Evolutionary conservation across 2,113 vertebrate genomes (phyloP).

Genomic region (Oncorhynchus mykiss): DNA sequence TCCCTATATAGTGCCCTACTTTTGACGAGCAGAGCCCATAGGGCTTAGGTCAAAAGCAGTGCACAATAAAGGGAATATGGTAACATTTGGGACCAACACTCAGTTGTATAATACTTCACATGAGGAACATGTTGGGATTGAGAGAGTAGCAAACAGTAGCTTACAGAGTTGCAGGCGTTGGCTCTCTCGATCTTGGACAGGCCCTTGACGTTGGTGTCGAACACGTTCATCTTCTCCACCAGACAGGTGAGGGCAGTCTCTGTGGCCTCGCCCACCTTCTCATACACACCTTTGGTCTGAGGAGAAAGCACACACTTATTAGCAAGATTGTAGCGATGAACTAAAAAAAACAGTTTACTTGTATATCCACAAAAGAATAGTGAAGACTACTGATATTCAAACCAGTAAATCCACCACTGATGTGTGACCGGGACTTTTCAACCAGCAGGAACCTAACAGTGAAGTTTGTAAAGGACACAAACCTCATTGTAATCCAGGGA

Average conservation of each 20-base stretch:
- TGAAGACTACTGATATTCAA: no score
- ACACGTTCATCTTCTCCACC: constrained; percentile 96
- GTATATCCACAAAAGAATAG: no score
- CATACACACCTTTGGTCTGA: constrained; percentile 85
- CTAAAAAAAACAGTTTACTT: no score
- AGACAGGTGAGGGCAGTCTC: constrained; percentile 88
- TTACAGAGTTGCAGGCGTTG: constrained; percentile 87
- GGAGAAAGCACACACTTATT: neutral
- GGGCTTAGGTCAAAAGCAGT: no score
- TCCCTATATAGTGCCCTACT: no score
- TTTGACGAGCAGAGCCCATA: no score
- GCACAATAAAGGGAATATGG: neutral
- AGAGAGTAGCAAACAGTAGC: constrained; percentile 35
- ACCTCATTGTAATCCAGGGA: constrained; percentile 98
- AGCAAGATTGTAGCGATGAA: neutral
- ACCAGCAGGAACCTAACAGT: neutral
- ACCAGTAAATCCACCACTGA: neutral
- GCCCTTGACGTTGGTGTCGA: constrained; percentile 80
- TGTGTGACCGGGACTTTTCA: neutral
- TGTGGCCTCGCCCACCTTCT: constrained; percentile 92
- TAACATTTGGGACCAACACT: neutral
- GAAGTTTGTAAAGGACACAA: constrained; percentile 26
- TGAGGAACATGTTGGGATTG: neutral
- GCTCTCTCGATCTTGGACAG: constrained; percentile 87
- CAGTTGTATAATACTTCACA: neutral